Percentiles rank a stretch among this genome's conserved stretches.
Evolutionary conservation across 2,113 vertebrate species (phyloP).

Genomic region (Triplophysa tibetana): DNA sequence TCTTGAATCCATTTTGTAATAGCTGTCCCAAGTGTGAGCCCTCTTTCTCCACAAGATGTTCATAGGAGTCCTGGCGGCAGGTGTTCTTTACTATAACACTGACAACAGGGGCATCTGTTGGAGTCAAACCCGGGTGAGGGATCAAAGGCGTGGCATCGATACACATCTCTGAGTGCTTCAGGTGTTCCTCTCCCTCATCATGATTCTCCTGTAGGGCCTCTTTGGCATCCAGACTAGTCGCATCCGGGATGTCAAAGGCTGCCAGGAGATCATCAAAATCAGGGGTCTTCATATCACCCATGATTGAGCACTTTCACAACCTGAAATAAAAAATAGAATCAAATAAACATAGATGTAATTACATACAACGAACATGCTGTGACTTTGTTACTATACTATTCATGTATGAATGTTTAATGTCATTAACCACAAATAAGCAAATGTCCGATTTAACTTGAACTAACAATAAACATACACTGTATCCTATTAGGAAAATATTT

Average conservation of each 20-base stretch:
- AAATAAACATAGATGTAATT: neutral
- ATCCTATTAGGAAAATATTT: neutral
- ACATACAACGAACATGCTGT: too few relatives aligned
- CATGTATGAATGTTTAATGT: too few relatives aligned
- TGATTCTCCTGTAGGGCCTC: conserved; percentile 84
- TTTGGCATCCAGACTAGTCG: conserved; percentile 92
- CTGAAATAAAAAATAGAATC: conserved; percentile 62
- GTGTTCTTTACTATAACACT: conserved; percentile 98
- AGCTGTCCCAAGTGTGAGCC: conserved; percentile 72
- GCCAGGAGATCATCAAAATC: conserved; percentile 98
- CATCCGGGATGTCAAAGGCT: conserved; percentile 98
- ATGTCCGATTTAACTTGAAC: too few relatives aligned
- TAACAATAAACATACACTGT: conserved; percentile 18
- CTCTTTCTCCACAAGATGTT: conserved; percentile 78
- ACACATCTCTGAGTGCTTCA: conserved; percentile 83
- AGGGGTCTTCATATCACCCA: conserved; percentile 99
- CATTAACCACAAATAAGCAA: too few relatives aligned
- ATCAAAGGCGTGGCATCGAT: conserved; percentile 79
- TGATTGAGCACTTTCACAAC: conserved; percentile 76
- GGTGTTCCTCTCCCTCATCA: conserved; percentile 84
- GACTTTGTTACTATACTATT: too few relatives aligned
- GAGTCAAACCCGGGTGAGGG: conserved; percentile 68
- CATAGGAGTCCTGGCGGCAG: conserved; percentile 86
- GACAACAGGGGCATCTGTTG: conserved; percentile 83
- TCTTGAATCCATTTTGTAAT: conserved; percentile 87